Percentiles rank a stretch among this genome's conserved stretches.
Conservation (phyloP, 2,797 vertebrate genomes). For the Labroides dimidiatus region DNA sequence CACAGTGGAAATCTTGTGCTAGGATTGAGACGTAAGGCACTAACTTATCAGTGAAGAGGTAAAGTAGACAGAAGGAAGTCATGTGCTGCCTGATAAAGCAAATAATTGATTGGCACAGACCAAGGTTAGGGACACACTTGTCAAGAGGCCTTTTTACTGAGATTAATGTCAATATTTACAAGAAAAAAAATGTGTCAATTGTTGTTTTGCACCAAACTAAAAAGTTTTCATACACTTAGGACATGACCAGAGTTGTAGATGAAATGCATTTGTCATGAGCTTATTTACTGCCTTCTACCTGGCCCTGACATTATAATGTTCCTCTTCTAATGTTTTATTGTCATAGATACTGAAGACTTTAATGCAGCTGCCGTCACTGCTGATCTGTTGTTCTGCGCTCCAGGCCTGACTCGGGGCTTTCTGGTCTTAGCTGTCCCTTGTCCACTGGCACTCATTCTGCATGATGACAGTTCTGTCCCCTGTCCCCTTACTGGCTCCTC, state of each 20-base stretch:
- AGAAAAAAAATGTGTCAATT: too few species aligned
- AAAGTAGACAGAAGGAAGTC: too few species aligned
- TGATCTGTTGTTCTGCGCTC: constrained; percentile 40
- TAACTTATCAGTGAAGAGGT: too few species aligned
- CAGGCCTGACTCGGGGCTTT: constrained; percentile 41
- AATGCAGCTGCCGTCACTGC: constrained; percentile 45
- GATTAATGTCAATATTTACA: background rate
- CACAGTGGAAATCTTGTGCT: too few species aligned
- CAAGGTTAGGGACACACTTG: background rate
- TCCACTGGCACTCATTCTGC: constrained; percentile 42
- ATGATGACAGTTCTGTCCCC: constrained; percentile 49
- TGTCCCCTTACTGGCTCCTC: constrained; percentile 15
- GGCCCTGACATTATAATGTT: constrained; percentile 8
- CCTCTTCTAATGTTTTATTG: constrained; percentile 20
- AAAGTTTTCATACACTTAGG: background rate
- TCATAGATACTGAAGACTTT: constrained; percentile 6
- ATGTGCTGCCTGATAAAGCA: background rate
- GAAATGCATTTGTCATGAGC: background rate
- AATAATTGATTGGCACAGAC: background rate
- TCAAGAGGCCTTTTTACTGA: background rate
- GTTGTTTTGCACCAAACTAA: too few species aligned
- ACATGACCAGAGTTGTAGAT: background rate
- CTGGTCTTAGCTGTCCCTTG: constrained; percentile 63
- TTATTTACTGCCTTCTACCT: background rate
- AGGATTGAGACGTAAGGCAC: too few species aligned